Evolutionary conservation across 2,888 invertebrate genomes (phyloP), one percentile per base, ranked within the genome.

Genomic region (Sericinus montela): DNA sequence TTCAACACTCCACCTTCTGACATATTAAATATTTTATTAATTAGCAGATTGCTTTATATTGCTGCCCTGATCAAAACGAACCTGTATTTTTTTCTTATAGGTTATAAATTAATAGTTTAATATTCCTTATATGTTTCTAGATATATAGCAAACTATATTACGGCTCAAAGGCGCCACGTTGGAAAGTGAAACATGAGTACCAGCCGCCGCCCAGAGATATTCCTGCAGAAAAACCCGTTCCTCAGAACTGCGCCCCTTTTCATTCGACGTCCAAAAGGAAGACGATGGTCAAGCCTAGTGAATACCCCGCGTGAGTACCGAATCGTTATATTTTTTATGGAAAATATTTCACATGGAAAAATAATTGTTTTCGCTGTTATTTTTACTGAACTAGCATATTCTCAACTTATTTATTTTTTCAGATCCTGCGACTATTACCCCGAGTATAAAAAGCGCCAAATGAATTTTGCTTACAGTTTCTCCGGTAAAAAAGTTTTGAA

Each of bases 381-480:
- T 2, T 3, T 3, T 19, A 19, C 2, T 19, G 5, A 19, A 19
- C 2, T 19, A 19, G n/a, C n/a, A 19, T 19, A 3, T 19, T 19
- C 19, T 19, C 19, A 3, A 19, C n/a, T n/a, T n/a, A n/a, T n/a
- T 28, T 48, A 16, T 45, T 38, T 53, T 64, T 67, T 45, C 58
- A 89, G 89, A 39, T 62, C 89, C 1, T 86, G 89, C 50, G 83
- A 84, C 47, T 89, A 89, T 56, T 69, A 63, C 23, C 83, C 87
- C 5, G 65, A 67, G 32, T 76, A 67, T 47, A 76, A 74, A 50
- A 84, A 80, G 56, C 67, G 70, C 23, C 59, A 80, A 53, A 78
- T 89, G 66, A 81, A 79, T 57, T 89, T 86, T 45, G 66, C 76
- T 0, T 80, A 86, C 62, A 69, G 86, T 56, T 89, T 89, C 51